These are phyloP conservation scores for Myotis findleyi DNA, from an alignment of 2,797 vertebrate genomes.

Conservation along the genomic window DNA sequence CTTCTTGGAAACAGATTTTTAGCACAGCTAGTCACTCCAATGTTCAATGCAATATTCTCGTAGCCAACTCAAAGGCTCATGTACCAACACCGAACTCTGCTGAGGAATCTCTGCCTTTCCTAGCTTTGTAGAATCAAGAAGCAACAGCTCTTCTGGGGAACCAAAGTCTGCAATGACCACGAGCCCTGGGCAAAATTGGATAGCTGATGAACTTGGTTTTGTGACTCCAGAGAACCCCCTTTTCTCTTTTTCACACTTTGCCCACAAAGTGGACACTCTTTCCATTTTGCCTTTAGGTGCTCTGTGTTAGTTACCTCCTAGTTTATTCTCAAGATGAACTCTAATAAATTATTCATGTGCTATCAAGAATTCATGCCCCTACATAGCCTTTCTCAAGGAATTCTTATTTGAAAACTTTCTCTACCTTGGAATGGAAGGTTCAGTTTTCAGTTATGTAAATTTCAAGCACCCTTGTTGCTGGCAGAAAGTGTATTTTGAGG, in stretches of 20 bases:
- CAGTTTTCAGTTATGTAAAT: background rate
- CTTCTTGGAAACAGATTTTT: background rate
- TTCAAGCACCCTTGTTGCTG: background rate
- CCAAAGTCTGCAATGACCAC: background rate
- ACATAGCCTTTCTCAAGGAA: background rate
- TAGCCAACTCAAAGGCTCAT: background rate
- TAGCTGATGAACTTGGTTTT: background rate
- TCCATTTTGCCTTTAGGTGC: background rate
- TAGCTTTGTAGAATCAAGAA: background rate
- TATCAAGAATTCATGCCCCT: background rate
- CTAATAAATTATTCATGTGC: background rate
- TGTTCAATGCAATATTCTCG: conserved; percentile 5
- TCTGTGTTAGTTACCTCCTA: background rate
- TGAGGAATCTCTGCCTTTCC: background rate
- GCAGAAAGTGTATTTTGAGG: background rate
- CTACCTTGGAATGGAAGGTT: background rate
- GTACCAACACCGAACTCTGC: background rate
- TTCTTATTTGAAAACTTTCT: conserved; percentile 15
- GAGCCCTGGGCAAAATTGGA: background rate
- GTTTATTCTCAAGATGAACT: background rate
- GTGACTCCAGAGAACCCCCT: background rate
- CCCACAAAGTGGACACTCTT: background rate
- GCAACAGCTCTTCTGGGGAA: background rate
- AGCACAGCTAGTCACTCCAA: background rate
- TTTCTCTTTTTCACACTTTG: background rate